Percentiles rank a stretch among this genome's conserved stretches.
phyloP scores from a whole-genome alignment of 64 coral and sea anemone species.

The Actinia equina region DNA sequence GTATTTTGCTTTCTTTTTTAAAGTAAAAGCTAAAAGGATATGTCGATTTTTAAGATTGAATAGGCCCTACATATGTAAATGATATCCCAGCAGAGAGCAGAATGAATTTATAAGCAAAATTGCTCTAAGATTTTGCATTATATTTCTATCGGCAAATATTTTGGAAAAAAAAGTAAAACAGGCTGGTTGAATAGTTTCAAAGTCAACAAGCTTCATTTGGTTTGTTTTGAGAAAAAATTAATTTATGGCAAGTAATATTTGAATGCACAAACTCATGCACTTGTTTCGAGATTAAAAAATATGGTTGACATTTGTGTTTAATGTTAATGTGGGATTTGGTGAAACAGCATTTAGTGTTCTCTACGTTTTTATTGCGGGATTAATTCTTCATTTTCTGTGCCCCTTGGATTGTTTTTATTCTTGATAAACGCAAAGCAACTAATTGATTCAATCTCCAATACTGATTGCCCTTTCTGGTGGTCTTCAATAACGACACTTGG shows the following conservation, averaged over 20 bases:
- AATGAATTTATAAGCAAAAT: too few relatives aligned
- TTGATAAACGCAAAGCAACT: neutral
- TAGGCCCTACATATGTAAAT: neutral
- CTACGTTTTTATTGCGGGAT: neutral
- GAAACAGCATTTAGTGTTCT: neutral
- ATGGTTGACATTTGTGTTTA: neutral
- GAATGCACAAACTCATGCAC: neutral
- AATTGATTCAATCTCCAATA: neutral
- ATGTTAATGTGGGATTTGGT: neutral
- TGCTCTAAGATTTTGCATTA: neutral
- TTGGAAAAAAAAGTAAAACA: conserved; percentile 22
- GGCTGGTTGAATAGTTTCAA: neutral
- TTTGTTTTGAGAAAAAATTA: neutral
- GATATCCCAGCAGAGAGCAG: neutral
- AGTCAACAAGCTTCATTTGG: neutral
- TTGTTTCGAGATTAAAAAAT: conserved; percentile 6
- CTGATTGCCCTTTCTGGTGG: conserved; percentile 16
- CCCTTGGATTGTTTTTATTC: conserved; percentile 6
- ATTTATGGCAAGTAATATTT: conserved; percentile 5
- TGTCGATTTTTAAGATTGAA: neutral
- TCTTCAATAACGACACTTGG: neutral
- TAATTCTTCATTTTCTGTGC: conserved; percentile 1
- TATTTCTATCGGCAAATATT: conserved; percentile 17
- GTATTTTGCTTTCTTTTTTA: neutral
- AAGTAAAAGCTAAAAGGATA: neutral